Evolutionary conservation across 2,113 vertebrate species (phyloP), one percentile per base, ranked within the genome.

Genomic region (Carollia perspicillata): DNA sequence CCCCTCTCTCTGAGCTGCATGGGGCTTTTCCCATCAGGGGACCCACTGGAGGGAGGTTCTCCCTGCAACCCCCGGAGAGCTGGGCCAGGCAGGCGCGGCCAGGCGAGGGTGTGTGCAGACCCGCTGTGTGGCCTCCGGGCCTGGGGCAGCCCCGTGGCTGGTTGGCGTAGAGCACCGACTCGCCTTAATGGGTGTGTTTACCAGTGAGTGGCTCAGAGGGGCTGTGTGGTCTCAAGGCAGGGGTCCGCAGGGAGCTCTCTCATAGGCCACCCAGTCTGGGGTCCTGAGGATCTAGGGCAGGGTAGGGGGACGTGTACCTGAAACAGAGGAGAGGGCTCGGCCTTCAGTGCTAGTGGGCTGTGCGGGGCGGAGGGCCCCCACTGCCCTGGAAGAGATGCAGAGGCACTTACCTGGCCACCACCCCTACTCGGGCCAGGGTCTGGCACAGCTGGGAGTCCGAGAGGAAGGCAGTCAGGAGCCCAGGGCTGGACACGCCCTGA

Each of bases 241-340:
- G 47, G 53, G 53, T 74, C 28, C 10, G 60, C 37, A 9, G 65
- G 37, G 40, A n/a, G 47, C 33, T 44, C 65, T 65, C 20, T n/a
- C 28, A 13, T 33, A 14, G 80, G 51, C 22, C 8, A 0, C 7
- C 13, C 10, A 17, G 5, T 16, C 20, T 17, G n/a, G 74, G 22
- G 5, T 44, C 37, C 16, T 3, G 16, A 33, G 35, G 51, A 44
- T 17, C 33, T 2, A 26, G 12, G 17, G 44, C 55, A 10, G 58
- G 58, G 58, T 58, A 4, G 5, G 0, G 11, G 26, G 22, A 11
- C 3, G 6, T 0, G 0, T 13, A 2, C 0, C 0, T 13, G 13
- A 44, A 14, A 4, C 13, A 6, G 35, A 53, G 75, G 14, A 35
- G 35, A 10, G 13, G 63, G 9, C 65, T n/a, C 0, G 1, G 71